Conservation (phyloP, 2,797 vertebrate genomes). For the Poecilia wingei region DNA sequence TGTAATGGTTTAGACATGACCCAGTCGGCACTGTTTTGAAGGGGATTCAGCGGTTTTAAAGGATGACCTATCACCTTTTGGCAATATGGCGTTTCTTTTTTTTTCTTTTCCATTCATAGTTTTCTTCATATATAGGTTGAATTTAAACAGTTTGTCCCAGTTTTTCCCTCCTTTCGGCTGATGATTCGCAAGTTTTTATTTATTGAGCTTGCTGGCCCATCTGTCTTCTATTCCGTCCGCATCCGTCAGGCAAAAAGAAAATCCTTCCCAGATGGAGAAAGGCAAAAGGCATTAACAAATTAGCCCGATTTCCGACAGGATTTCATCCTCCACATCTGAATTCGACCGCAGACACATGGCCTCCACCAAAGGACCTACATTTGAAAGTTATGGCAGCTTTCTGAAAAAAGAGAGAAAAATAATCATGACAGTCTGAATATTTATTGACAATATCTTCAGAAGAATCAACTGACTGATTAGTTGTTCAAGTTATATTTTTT, state of each 20-base stretch:
- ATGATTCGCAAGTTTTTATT: conserved; percentile 1
- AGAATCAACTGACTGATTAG: no score
- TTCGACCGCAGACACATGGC: neutral
- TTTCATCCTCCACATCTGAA: conserved; percentile 14
- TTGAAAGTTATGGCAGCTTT: neutral
- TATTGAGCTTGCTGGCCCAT: conserved; percentile 15
- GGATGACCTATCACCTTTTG: neutral
- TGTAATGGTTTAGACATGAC: neutral
- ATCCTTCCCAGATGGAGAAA: conserved; percentile 22
- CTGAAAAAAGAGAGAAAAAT: neutral
- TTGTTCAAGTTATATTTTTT: no score
- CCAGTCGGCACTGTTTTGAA: neutral
- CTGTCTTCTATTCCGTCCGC: conserved; percentile 13
- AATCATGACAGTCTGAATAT: neutral
- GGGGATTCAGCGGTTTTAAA: neutral
- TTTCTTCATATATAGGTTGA: neutral
- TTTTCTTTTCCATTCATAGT: neutral
- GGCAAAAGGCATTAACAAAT: conserved; percentile 15
- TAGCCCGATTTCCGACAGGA: conserved; percentile 26
- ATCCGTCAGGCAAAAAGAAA: conserved; percentile 9
- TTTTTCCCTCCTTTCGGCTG: conserved; percentile 1
- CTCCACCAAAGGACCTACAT: neutral
- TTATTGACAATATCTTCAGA: no score
- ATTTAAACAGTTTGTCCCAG: neutral
- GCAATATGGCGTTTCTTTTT: neutral